Base-by-base conservation (phyloP, 2,797 vertebrate genomes). In the Merluccius polli region DNA sequence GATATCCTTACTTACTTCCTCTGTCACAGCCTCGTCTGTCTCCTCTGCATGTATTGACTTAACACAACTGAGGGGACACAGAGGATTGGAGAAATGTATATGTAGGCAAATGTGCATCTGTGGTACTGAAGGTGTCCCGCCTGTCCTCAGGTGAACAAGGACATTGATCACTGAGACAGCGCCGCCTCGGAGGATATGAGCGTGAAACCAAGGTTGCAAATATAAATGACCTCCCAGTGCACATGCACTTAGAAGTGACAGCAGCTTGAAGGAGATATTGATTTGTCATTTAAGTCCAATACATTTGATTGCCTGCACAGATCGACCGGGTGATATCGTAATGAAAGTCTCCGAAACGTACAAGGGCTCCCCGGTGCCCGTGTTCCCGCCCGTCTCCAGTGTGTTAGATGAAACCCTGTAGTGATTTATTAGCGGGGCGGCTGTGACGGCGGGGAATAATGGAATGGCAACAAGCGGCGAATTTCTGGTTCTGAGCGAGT, bases 401-500 rank as follows among this genome's bases (percentile, higher is more conserved):
- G 68, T 84, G 75, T 77, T 78, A 21, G 21, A 71, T 72, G 75
- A 74, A 63, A 29, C 35, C 52, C 80, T 74, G 75, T 59, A 13
- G 69, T 69, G 75, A 87, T 90, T 86, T 88, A 87, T 88, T 91
- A 88, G 77, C 88, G 75, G 88, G 81, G 82, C 89, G 86, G 79
- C 81, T 83, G 81, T 82, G 81, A 72, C 80, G 86, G 81, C 70
- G 76, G 75, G 78, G 81, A 87, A 69, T 31, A 89, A 83, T 79
- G 75, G 83, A 87, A 81, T 73, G 81, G 84, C 86, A 90, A 88
- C 84, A 81, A 87, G 84, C 91, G 92, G 83, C 89, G 85, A 90
- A 90, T 93, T 93, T 93, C 81, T 93, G 87, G 89, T 84, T 90
- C 91, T 84, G 83, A 90, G 84, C 87, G 87, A 74, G 24, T 3